Base-by-base conservation (phyloP, 2,888 invertebrate species). In the Leptopilina drosophilae region DNA sequence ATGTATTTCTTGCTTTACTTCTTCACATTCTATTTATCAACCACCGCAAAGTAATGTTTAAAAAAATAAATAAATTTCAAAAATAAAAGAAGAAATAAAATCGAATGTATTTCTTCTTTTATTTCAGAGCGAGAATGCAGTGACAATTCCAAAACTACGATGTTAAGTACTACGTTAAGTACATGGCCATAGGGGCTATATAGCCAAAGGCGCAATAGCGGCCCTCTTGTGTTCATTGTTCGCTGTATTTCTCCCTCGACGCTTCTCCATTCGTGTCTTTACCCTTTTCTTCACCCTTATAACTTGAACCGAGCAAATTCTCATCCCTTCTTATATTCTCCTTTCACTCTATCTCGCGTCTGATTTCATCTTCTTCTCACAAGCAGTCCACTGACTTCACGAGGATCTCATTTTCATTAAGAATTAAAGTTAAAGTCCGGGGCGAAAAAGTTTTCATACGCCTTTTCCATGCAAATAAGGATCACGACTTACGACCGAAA, bases 151-250 rank as follows among this genome's bases (percentile, higher is more conserved):
- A 91, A 88, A 90, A 87, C 89, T 88, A 89, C 87, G 85, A 84
- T 85, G 87, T 66, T 66, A 49, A 49, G 49, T 85, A 26, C 69
- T 85, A 26, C 69, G 46, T 88, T 90, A 90, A 91, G 90, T 89
- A 88, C 88, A 89, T 84, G 87, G 87, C 90, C 88, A 87, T 83
- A 85, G 87, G 90, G 88, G 89, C 87, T 87, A 87, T 91, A 87
- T 91, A 88, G 90, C 91, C 90, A 88, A 89, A 90, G 91, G 91
- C 91, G 88, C 85, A 90, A 86, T 87, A 87, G 88, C 90, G 87
- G 88, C 88, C 89, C 89, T 89, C 90, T 89, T 86, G 84, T 89
- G 87, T 90, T 89, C 90, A 90, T 91, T 91, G 91, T 91, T 91
- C 90, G 80, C 86, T 85, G 85, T 87, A 87, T 86, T 86, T 86